Base-by-base conservation (phyloP, 1,140 invertebrate genomes). In the Manduca sexta region DNA sequence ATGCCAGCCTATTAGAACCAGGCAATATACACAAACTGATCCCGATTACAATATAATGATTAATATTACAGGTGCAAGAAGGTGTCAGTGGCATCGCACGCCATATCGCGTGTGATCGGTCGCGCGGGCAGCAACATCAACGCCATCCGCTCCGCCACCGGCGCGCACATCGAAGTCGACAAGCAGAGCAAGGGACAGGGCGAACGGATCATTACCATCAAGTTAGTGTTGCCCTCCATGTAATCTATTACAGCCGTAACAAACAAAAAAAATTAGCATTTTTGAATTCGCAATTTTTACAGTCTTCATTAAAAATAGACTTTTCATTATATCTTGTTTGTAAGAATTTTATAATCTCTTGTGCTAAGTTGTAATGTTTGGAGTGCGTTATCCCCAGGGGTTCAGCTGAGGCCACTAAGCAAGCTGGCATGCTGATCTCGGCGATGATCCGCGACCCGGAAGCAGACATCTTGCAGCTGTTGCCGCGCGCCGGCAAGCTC, bases 161-260 rank as follows among this genome's bases (percentile, higher is more conserved):
- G 96, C 42, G 97, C 97, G 3, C 95, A 98, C 73, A 98, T 99
- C 69, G 97, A 99, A 86, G 95, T 99, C 1, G 97, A 99, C 77
- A 99, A 98, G 75, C 95, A 97, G 85, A 93, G 92, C 70, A 98
- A 98, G 88, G 94, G 94, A 8, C 94, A 96, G 84, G 95, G 94
- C 18, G 97, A 98, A 82, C 88, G 97, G 67, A 94, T 93, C 60
- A 97, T 99, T 50, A 97, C 96, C 10, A 98, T 99, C 63, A 97
- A 96, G 93, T 95, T 75, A 88, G 89, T 86, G 12, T 7, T 31
- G 18, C 6, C n/a, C n/a, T n/a, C n/a, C n/a, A n/a, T n/a, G n/a
- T n/a, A n/a, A n/a, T n/a, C n/a, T n/a, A n/a, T n/a, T n/a, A n/a
- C n/a, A n/a, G n/a, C n/a, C n/a, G n/a, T n/a, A n/a, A n/a, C n/a